Evolutionary conservation across 2,797 vertebrate genomes (phyloP).

Genomic region (Galaxias olidus): DNA sequence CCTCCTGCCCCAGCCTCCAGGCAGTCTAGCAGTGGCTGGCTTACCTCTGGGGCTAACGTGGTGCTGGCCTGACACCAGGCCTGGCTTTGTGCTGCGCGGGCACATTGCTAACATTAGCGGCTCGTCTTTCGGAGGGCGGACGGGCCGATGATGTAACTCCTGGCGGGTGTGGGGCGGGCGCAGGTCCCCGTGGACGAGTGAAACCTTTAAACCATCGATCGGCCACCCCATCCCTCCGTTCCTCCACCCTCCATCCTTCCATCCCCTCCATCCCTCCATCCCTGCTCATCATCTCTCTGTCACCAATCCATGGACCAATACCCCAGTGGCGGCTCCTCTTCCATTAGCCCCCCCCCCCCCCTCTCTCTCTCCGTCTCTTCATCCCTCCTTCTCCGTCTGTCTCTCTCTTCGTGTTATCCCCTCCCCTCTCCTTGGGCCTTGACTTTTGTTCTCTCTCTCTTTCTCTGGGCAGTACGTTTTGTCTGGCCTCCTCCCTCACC

Average conservation of each 20-base stretch:
- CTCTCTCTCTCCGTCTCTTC: background rate
- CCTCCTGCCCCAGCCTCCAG: slow-evolving; percentile 25
- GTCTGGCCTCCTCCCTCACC: too few relatives aligned
- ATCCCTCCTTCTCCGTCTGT: slow-evolving; percentile 23
- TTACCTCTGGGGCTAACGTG: slow-evolving; percentile 17
- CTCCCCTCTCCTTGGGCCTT: slow-evolving; percentile 17
- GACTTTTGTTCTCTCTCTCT: too few relatives aligned
- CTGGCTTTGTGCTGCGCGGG: too few relatives aligned
- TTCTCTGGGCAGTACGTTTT: too few relatives aligned
- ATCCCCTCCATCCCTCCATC: slow-evolving; percentile 43
- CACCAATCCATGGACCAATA: slow-evolving; percentile 78
- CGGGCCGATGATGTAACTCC: too few relatives aligned
- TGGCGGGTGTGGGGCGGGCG: slow-evolving; percentile 7
- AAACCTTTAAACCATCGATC: slow-evolving; percentile 81
- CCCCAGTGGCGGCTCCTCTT: slow-evolving; percentile 78
- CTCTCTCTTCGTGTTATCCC: slow-evolving; percentile 10
- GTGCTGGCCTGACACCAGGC: slow-evolving; percentile 8
- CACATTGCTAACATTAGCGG: too few relatives aligned
- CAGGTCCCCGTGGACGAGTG: slow-evolving; percentile 62
- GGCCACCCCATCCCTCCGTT: slow-evolving; percentile 53
- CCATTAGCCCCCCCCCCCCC: slow-evolving; percentile 60
- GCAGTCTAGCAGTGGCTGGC: slow-evolving; percentile 24
- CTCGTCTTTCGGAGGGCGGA: slow-evolving; percentile 6
- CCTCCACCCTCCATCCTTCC: slow-evolving; percentile 39
- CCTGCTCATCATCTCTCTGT: slow-evolving; percentile 64